phyloP scores from a whole-genome alignment of 2,113 vertebrate species.

The Nettapus auritus region DNA sequence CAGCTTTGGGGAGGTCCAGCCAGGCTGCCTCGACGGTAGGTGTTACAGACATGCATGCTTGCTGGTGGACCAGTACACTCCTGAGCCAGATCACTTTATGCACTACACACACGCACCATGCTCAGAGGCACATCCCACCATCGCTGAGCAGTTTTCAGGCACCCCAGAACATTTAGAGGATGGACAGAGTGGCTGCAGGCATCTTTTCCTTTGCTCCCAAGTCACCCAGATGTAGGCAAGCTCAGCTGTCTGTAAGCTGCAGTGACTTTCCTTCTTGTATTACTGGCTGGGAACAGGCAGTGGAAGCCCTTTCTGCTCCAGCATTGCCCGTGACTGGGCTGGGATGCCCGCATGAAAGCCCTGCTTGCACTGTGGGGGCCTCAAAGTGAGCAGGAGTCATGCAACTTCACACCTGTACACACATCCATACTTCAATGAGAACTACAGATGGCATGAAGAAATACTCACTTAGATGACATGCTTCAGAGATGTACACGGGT shows the following conservation, averaged over 20 bases:
- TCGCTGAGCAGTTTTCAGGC: neutral
- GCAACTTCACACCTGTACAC: neutral
- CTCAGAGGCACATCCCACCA: neutral
- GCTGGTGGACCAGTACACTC: fast-evolving
- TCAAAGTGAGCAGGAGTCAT: neutral
- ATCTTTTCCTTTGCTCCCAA: neutral
- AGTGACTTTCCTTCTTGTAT: neutral
- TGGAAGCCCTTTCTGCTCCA: neutral
- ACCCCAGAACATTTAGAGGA: neutral
- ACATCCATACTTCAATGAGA: neutral
- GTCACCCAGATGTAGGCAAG: neutral
- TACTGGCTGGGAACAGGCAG: neutral
- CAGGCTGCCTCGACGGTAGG: neutral
- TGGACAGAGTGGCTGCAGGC: neutral
- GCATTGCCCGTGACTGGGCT: neutral
- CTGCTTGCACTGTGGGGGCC: neutral
- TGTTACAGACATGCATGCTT: neutral
- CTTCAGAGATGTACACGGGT: neutral
- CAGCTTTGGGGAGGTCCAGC: neutral
- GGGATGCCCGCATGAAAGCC: neutral
- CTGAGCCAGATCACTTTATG: fast-evolving
- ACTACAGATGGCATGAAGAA: neutral
- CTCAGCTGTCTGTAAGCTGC: neutral
- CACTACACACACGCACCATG: fast-evolving
- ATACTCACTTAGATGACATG: neutral